Conservation (phyloP, 2,888 invertebrate genomes). For the Augochlorella aurata region DNA sequence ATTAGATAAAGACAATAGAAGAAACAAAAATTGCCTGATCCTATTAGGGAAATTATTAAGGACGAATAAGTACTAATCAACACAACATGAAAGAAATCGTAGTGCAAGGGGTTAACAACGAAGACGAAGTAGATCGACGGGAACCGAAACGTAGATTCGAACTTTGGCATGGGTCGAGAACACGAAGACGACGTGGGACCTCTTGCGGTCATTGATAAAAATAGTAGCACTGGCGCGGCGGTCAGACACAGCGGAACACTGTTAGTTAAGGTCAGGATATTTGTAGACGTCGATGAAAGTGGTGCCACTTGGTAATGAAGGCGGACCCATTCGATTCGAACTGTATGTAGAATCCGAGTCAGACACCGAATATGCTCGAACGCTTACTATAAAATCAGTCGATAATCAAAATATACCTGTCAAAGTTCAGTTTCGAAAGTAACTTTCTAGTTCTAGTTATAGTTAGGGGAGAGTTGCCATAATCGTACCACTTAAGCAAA, state of each 20-base stretch:
- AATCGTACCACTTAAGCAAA: too few species aligned
- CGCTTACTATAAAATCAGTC: not conserved
- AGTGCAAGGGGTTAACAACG: too few species aligned
- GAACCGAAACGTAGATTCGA: too few species aligned
- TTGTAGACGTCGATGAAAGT: constrained; percentile 50
- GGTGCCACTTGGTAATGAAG: constrained; percentile 26
- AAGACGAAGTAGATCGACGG: too few species aligned
- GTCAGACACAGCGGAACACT: constrained; percentile 43
- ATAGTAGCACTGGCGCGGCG: constrained; percentile 47
- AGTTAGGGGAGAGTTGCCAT: too few species aligned
- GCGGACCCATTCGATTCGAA: constrained; percentile 8
- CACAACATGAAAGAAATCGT: too few species aligned
- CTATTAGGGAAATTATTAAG: too few species aligned
- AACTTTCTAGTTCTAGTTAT: too few species aligned
- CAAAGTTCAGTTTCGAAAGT: too few species aligned
- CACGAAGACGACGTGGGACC: constrained; percentile 26
- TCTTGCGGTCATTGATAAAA: constrained; percentile 33
- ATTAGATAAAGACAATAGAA: too few species aligned
- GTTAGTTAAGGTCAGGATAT: constrained; percentile 57
- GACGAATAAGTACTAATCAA: too few species aligned
- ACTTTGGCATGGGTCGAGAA: not conserved
- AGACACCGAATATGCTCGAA: not conserved
- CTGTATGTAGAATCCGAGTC: not conserved
- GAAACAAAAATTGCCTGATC: too few species aligned
- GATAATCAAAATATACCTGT: not conserved